Percentiles rank a stretch among this genome's conserved stretches.
phyloP scores from a whole-genome alignment of 2,888 invertebrate genomes.

The Leptura quadrifasciata region DNA sequence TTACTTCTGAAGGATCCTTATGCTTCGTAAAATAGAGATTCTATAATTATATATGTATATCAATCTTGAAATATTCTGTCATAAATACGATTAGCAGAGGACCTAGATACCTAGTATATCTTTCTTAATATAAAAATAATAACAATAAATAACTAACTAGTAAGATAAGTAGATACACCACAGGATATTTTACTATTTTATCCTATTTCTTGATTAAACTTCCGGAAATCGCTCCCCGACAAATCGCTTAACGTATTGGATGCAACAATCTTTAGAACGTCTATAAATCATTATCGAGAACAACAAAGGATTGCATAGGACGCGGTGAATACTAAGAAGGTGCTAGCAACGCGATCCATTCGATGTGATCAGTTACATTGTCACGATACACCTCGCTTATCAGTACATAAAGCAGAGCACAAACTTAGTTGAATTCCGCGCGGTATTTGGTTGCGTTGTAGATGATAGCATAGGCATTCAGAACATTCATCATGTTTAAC shows the following conservation, averaged over 20 bases:
- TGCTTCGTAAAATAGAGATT: too few species aligned
- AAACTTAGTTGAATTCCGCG: not conserved
- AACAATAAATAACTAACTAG: too few species aligned
- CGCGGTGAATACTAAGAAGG: slow-evolving; percentile 4
- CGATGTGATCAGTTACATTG: not conserved
- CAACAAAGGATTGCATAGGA: not conserved
- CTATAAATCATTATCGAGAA: not conserved
- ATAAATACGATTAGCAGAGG: too few species aligned
- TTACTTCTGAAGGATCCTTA: too few species aligned
- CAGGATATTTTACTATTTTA: too few species aligned
- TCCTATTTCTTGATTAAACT: not conserved
- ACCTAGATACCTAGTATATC: too few species aligned
- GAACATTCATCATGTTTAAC: slow-evolving; percentile 7
- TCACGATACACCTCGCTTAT: not conserved
- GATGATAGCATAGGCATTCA: slow-evolving; percentile 2
- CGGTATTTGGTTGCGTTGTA: not conserved
- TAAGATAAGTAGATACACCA: too few species aligned
- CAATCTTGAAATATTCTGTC: too few species aligned
- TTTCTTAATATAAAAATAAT: too few species aligned
- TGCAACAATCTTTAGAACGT: not conserved
- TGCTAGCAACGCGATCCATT: not conserved
- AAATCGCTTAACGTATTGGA: not conserved
- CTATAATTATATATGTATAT: too few species aligned
- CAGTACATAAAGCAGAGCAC: not conserved
- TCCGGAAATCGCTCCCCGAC: not conserved